These are phyloP conservation scores for Eclectus roratus DNA, from an alignment of 2,113 vertebrate genomes.

Conservation along the genomic window DNA sequence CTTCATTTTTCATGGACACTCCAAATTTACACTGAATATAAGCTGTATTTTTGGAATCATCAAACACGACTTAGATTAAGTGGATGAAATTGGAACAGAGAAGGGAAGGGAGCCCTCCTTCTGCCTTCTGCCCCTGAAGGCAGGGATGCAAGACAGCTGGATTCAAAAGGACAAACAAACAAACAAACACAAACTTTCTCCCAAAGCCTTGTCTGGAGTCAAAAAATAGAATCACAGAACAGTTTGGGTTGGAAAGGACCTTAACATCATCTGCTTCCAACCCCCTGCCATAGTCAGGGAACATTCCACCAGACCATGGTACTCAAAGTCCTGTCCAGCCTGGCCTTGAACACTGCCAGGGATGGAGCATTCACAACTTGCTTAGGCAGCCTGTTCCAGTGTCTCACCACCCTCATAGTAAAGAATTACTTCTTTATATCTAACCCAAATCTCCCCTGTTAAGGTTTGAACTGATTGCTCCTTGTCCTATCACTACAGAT, in stretches of 20 bases:
- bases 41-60: neutral
- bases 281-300: neutral
- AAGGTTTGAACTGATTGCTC: neutral
- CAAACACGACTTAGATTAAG: neutral
- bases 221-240: neutral
- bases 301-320: neutral
- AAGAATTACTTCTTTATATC: neutral
- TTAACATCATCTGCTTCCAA: neutral
- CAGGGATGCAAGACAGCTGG: neutral
- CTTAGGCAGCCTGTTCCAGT: neutral
- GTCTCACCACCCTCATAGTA: neutral
- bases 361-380: neutral
- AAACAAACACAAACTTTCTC: neutral
- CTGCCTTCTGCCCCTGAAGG: neutral
- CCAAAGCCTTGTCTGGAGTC: neutral
- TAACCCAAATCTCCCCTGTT: neutral
- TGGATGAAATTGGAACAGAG: neutral
- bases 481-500: neutral
- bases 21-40: neutral
- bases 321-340: neutral
- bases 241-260: neutral
- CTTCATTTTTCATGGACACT: neutral
- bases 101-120: neutral
- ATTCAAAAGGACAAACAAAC: neutral
- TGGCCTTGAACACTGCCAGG: neutral